Percentiles rank a stretch among this genome's conserved stretches.
Evolutionary conservation across 2,113 vertebrate genomes (phyloP).

Genomic region (Cavia aperea): DNA sequence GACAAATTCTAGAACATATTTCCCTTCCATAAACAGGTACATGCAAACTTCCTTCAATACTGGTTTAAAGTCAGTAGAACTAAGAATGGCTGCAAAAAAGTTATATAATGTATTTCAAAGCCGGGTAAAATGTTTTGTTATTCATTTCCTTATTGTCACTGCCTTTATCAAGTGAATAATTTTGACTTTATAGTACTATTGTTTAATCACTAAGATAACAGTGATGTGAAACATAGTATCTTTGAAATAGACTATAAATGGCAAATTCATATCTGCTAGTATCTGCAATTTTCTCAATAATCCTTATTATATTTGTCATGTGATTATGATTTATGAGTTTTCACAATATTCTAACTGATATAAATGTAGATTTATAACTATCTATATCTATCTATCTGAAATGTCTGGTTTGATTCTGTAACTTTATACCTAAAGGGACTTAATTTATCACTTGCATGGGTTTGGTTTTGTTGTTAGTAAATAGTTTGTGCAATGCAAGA

Average conservation of each 20-base stretch:
- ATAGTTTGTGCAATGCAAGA: neutral
- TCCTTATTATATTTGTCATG: constrained; percentile 18
- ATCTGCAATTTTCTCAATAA: constrained; percentile 5
- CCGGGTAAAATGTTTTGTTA: constrained; percentile 6
- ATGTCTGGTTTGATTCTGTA: neutral
- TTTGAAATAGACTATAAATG: constrained; percentile 22
- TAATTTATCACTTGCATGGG: neutral
- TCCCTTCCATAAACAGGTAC: neutral
- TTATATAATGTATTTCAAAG: neutral
- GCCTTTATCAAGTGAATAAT: neutral
- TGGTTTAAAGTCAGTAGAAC: neutral
- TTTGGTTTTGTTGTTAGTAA: neutral
- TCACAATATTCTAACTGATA: neutral
- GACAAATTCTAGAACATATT: neutral
- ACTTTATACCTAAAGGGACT: neutral
- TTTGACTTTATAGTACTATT: constrained; percentile 10
- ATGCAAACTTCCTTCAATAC: neutral
- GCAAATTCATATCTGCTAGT: neutral
- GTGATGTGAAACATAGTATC: neutral
- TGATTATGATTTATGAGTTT: neutral
- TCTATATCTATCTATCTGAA: neutral
- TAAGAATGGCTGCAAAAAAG: neutral
- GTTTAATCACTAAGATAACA: neutral
- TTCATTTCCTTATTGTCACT: neutral
- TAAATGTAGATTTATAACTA: neutral